Evolutionary conservation across 1,140 invertebrate species (phyloP), one percentile per base, ranked within the genome.

Genomic region (Papilio xuthus): DNA sequence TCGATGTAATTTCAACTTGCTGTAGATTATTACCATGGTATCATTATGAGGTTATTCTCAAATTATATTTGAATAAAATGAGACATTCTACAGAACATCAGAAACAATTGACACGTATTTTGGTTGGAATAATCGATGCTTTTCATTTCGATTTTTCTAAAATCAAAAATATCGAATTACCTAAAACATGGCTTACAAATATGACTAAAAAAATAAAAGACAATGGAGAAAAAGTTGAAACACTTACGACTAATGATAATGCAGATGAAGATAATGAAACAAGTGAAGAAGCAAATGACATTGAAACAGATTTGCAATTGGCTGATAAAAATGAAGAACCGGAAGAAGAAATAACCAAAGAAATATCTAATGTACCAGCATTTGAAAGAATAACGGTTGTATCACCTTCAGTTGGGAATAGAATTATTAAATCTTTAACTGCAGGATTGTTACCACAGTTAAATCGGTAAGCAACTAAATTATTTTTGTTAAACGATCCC

Each of bases 61-160:
- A 97, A 80, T 95, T 96, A 83, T 99, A 98, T 91, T 93, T 99
- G 2, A 94, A 94, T 26, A 96, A 97, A 92, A 92, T 99, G 81
- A 95, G 96, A 7, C 94, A 94, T 53, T 95, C 96, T 6, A 82
- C 96, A 0, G 96, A 97, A 18, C 96, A 96, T 92, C 97, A 99
- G 85, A 98, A 97, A 88, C 97, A 98, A 84, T 93, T 96, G 63
- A 96, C 98, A 0, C 96, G 97, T 82, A 95, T 99, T 56, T 94
- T 99, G 20, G 96, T 98, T 0, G 95, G 95, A 1, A 96, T 99
- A 76, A 93, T 99, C 41, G 97, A 99, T 92, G 96, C 96, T 2
- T 99, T 99, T 88, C 98, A 99, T 93, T 99, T 97, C 93, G 97
- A 99, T 95, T 92, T 99, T 41, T 96, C 95, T 0, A 96, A 96